A percentile compares a stretch with the other conserved stretches of the same genome.
Conservation (phyloP, 1,140 invertebrate species). For the Portunus trituberculatus region DNA sequence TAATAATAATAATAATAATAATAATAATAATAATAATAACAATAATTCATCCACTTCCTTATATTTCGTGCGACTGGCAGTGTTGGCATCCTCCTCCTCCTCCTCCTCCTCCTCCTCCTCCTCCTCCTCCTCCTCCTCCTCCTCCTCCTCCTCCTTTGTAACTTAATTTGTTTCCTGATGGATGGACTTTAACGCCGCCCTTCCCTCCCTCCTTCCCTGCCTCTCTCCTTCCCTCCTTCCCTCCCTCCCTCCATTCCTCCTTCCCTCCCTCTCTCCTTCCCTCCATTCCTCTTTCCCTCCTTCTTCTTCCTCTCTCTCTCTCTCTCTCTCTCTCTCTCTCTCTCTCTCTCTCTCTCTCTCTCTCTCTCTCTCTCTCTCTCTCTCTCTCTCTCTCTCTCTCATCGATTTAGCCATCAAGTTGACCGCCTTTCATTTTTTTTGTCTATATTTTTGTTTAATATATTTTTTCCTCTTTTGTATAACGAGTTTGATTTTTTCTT, state of each 20-base stretch:
- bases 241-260: background rate
- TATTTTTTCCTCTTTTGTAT: background rate
- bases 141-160: background rate
- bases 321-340: no score
- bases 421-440: background rate
- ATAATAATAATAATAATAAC: no score
- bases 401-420: no score
- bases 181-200: background rate
- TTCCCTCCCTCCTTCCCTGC: background rate
- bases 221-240: background rate
- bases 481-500: no score
- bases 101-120: background rate
- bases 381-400: background rate
- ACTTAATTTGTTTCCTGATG: background rate
- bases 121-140: background rate
- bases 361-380: background rate
- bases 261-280: background rate
- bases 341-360: background rate
- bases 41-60: background rate
- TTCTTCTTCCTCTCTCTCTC: background rate
- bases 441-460: background rate
- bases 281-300: background rate
- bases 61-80: background rate
- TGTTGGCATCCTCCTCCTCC: background rate
- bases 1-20: no score